Conservation (phyloP, 1,140 invertebrate species). For the Cepaea nemoralis region DNA sequence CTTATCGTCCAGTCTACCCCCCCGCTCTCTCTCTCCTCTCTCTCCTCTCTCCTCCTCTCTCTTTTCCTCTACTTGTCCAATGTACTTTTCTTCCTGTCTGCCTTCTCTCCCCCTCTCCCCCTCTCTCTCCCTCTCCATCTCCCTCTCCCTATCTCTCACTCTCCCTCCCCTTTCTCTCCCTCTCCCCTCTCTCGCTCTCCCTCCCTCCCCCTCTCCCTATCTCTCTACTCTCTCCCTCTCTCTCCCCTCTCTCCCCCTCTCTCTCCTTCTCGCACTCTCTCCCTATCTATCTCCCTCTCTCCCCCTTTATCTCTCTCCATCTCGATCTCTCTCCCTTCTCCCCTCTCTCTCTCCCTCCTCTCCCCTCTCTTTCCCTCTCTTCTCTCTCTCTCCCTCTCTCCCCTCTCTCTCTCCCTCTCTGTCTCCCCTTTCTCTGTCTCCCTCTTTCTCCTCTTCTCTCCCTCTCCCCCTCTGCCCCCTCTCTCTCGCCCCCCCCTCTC, state of each 20-base stretch:
- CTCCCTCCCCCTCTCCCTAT: background rate
- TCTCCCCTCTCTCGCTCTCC: background rate
- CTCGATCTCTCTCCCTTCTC: background rate
- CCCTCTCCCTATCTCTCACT: background rate
- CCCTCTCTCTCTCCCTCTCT: background rate
- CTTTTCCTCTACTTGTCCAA: background rate
- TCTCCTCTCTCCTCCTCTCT: background rate
- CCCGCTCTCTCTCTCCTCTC: background rate
- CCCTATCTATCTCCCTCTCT: background rate
- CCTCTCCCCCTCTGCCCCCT: background rate
- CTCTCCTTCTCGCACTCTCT: background rate
- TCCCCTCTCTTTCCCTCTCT: background rate
- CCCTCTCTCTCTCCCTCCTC: background rate
- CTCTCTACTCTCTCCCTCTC: background rate
- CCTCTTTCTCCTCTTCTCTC: background rate
- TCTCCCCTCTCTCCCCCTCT: background rate
- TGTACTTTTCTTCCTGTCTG: background rate
- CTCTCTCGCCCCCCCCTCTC: background rate
- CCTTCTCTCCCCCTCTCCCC: background rate
- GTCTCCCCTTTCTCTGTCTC: background rate
- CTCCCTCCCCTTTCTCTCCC: background rate
- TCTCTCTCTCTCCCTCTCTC: background rate
- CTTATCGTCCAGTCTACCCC: background rate
- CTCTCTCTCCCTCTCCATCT: background rate
- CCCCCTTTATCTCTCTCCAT: background rate